phyloP scores from a whole-genome alignment of 2,113 vertebrate species.

The Mustela nigripes region DNA sequence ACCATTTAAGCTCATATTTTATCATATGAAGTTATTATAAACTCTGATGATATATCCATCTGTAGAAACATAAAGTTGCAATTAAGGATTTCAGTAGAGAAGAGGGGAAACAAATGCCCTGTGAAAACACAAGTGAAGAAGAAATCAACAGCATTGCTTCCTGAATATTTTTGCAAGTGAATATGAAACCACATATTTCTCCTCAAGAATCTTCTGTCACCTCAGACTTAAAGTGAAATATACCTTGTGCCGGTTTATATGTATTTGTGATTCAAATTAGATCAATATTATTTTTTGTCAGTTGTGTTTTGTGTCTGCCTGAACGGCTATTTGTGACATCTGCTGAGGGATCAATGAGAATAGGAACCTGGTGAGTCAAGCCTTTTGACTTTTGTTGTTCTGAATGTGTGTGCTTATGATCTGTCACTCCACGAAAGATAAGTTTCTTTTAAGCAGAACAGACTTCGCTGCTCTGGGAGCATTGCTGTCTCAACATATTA shows the following conservation, averaged over 20 bases:
- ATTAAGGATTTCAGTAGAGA: neutral
- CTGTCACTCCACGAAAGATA: neutral
- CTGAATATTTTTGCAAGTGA: constrained; percentile 47
- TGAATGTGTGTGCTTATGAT: neutral
- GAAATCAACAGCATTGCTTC: neutral
- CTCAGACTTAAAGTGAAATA: constrained; percentile 12
- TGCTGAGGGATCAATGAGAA: neutral
- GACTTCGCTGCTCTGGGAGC: neutral
- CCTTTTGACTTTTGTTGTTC: neutral
- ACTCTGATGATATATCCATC: neutral
- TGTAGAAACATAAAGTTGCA: neutral
- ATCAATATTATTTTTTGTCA: constrained; percentile 9
- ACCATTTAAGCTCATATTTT: neutral
- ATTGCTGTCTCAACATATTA: neutral
- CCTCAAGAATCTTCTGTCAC: neutral
- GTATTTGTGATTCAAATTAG: constrained; percentile 35
- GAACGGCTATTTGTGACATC: neutral
- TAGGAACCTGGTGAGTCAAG: neutral
- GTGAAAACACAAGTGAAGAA: neutral
- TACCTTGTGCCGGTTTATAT: neutral
- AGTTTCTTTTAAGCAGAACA: neutral
- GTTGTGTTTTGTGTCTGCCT: neutral
- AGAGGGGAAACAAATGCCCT: neutral
- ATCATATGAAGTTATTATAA: neutral
- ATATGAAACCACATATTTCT: constrained; percentile 29